Conservation (phyloP, 2,113 vertebrate genomes). For the Heterocephalus glaber region DNA sequence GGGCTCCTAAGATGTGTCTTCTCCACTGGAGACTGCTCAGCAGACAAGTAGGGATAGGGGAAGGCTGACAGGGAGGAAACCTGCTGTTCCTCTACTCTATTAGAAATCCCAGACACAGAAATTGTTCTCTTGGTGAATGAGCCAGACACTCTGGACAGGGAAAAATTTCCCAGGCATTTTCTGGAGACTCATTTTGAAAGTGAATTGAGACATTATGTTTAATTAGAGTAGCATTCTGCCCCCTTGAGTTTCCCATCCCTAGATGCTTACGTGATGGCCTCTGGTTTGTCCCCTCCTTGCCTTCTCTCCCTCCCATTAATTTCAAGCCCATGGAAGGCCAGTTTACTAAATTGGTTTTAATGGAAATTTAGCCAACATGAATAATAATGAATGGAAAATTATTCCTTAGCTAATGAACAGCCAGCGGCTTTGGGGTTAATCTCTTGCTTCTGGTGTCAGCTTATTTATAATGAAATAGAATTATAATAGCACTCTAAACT, state of each 20-base stretch:
- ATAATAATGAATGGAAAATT: conserved; percentile 88
- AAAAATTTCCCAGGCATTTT: conserved; percentile 49
- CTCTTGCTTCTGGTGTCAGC: conserved; percentile 83
- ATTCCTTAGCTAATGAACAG: conserved; percentile 87
- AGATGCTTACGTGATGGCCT: conserved; percentile 81
- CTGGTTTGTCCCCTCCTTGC: conserved; percentile 75
- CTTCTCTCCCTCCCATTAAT: conserved; percentile 85
- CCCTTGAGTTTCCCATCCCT: conserved; percentile 76
- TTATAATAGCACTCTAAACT: conserved; percentile 82
- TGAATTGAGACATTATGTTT: conserved; percentile 80
- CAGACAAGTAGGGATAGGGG: neutral
- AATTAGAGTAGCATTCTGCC: conserved; percentile 84
- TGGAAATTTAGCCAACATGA: conserved; percentile 87
- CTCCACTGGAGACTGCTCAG: neutral
- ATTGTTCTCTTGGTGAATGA: neutral
- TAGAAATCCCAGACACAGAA: conserved; percentile 26
- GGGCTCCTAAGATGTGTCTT: neutral
- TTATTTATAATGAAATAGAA: conserved; percentile 86
- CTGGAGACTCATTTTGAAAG: conserved; percentile 56
- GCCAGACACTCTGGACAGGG: conserved; percentile 29
- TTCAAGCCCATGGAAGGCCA: conserved; percentile 84
- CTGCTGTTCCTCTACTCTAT: accelerated
- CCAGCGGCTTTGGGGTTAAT: conserved; percentile 87
- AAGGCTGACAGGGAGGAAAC: neutral
- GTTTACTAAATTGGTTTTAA: conserved; percentile 89